These are phyloP conservation scores for Brachionus manjavacas DNA, from an alignment of 1,140 invertebrate species.

Conservation along the genomic window DNA sequence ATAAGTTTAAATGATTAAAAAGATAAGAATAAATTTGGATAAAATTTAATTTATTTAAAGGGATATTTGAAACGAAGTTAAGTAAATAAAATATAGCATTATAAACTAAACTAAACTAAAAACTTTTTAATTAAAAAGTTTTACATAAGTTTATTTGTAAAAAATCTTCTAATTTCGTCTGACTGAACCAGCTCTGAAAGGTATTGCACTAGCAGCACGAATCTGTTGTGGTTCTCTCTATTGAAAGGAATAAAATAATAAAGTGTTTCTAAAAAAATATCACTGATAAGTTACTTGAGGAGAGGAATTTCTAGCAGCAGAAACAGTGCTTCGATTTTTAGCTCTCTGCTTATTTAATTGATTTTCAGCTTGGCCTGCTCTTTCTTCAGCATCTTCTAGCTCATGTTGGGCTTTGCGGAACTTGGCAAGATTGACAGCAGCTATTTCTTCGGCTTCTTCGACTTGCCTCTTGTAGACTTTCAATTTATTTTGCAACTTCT, in stretches of 20 bases:
- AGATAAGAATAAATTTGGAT: too few relatives aligned
- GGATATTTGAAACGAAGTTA: too few relatives aligned
- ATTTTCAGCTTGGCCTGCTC: slow-evolving; percentile 93
- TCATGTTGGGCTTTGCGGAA: slow-evolving; percentile 79
- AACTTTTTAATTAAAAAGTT: not conserved
- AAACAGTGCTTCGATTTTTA: slow-evolving; percentile 75
- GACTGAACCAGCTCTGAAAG: slow-evolving; percentile 34
- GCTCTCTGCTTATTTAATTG: slow-evolving; percentile 94
- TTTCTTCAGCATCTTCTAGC: slow-evolving; percentile 86
- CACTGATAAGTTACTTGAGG: not conserved
- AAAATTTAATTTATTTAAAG: too few relatives aligned
- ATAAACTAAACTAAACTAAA: not conserved
- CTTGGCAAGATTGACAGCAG: slow-evolving; percentile 94
- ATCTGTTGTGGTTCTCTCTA: slow-evolving; percentile 25
- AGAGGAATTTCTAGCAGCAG: not conserved
- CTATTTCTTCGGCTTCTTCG: slow-evolving; percentile 96
- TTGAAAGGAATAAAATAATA: not conserved
- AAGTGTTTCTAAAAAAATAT: too few relatives aligned
- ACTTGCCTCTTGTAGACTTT: slow-evolving; percentile 99
- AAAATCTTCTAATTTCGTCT: slow-evolving; percentile 10
- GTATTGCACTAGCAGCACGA: slow-evolving; percentile 1
- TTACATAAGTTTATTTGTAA: not conserved
- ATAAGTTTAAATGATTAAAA: too few relatives aligned
- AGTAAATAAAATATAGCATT: too few relatives aligned
- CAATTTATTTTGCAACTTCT: slow-evolving; percentile 98